phyloP scores from a whole-genome alignment of 2,888 invertebrate species.

The Tuberolachnus salignus region DNA sequence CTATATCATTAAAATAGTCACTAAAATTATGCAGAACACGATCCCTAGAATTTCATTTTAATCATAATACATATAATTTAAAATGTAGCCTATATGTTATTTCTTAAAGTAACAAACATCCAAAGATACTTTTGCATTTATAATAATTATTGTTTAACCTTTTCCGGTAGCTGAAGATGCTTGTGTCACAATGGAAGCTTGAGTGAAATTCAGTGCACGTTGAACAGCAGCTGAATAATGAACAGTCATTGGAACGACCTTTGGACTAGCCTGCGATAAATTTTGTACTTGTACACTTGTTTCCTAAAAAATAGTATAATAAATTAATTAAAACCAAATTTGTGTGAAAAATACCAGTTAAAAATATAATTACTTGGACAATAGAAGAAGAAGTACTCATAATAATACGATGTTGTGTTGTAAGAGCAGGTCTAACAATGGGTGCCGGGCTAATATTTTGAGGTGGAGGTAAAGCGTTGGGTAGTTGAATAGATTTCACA shows the following conservation, averaged over 20 bases:
- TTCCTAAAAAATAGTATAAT: constrained; percentile 23
- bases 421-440: constrained; percentile 34
- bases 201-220: constrained; percentile 47
- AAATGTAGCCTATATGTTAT: no score
- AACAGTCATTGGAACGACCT: constrained; percentile 52
- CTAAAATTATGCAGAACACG: no score
- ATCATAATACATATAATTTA: no score
- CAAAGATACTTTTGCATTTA: no score
- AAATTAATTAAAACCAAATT: not conserved
- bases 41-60: no score
- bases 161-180: constrained; percentile 48
- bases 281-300: constrained; percentile 50
- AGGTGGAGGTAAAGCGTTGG: constrained; percentile 25
- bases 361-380: constrained; percentile 39
- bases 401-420: constrained; percentile 53
- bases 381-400: constrained; percentile 41
- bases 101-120: no score
- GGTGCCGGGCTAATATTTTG: constrained; percentile 48
- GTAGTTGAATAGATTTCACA: constrained; percentile 44
- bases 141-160: constrained; percentile 2
- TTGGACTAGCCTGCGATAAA: constrained; percentile 35
- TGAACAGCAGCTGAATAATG: constrained; percentile 51
- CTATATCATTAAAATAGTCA: no score
- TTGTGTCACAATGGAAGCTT: constrained; percentile 50
- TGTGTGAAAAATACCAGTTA: not conserved